Base-by-base conservation (phyloP, 2,113 vertebrate species). In the Nyctibius bracteatus region DNA sequence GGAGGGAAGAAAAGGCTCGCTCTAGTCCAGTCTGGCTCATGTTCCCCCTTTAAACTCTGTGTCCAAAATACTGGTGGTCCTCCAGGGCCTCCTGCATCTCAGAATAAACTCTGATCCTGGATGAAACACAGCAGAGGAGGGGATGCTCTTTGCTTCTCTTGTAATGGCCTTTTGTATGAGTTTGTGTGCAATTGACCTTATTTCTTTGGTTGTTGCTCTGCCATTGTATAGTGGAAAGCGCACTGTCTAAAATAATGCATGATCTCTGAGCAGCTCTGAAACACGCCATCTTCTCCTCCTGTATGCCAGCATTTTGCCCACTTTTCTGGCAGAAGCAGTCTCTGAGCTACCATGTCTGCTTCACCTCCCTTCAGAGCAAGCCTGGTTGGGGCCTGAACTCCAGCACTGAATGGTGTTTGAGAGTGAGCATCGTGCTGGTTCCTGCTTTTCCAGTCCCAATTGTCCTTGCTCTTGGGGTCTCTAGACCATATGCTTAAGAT, bases 191-290 rank as follows among this genome's bases (percentile, higher is more conserved):
- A 37, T 17, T 90, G 47, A 72, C 63, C 27, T 77, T 85, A n/a
- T 23, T 86, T 83, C 41, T 44, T 77, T 61, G 31, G 27, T 52
- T 74, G 30, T 73, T 80, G 21, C 41, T 88, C 14, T 73, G 17
- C 58, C 14, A 4, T 24, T 47, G 24, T n/a, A 9, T 65, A 57
- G 30, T 68, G 52, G 5, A 51, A 90, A 72, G 35, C 8, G 5
- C 21, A 8, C 37, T 24, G 16, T 13, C 12, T 52, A 39, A 63
- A 86, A 23, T 14, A 41, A 37, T 0, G 0, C 0, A 0, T 41
- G 18, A 51, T n/a, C 19, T 73, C 62, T 37, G 10, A 21, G 25
- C 7, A 80, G 41, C 37, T 61, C 23, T 59, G 66, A 72, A 88
- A 54, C 0, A 1, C 19, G 15, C 30, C 1, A 0, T 73, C 43